Conservation (phyloP, 2,113 vertebrate species). For the Poeciliopsis turrubarensis region DNA sequence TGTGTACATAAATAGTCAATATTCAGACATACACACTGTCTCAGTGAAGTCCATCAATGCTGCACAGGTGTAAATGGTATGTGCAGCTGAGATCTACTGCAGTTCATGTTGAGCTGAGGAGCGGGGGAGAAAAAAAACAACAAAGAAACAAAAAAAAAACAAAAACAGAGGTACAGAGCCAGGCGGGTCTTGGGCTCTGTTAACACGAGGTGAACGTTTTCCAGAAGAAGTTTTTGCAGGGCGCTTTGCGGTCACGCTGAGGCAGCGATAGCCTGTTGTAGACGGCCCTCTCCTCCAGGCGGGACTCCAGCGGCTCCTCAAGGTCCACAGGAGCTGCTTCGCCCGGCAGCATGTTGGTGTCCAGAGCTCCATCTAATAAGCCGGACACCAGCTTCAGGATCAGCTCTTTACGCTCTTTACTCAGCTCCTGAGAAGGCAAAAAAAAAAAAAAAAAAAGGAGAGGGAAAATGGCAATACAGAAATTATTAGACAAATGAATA, state of each 20-base stretch:
- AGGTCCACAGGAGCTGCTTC: conserved; percentile 62
- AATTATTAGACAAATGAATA: neutral
- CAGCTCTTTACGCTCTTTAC: conserved; percentile 82
- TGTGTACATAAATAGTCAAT: conserved; percentile 73
- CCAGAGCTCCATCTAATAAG: conserved; percentile 79
- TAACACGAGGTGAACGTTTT: conserved; percentile 93
- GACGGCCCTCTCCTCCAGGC: conserved; percentile 80
- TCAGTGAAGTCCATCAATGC: conserved; percentile 76
- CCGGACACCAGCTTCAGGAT: conserved; percentile 86
- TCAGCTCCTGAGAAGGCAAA: conserved; percentile 78
- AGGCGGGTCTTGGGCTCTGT: conserved; percentile 45
- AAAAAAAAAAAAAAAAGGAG: too few species aligned
- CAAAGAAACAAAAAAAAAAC: too few species aligned
- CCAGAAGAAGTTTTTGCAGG: conserved; percentile 95
- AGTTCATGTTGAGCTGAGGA: conserved; percentile 73
- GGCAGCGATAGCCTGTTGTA: conserved; percentile 83
- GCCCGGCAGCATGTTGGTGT: conserved; percentile 71
- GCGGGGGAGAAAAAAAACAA: neutral
- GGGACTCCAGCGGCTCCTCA: conserved; percentile 80
- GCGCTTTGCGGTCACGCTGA: conserved; percentile 88
- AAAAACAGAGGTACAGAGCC: neutral
- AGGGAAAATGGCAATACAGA: neutral
- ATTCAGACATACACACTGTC: conserved; percentile 75
- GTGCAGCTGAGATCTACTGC: conserved; percentile 76
- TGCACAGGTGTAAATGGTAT: conserved; percentile 66